Evolutionary conservation across 2,113 vertebrate genomes (phyloP).

Genomic region (Panthera uncia): DNA sequence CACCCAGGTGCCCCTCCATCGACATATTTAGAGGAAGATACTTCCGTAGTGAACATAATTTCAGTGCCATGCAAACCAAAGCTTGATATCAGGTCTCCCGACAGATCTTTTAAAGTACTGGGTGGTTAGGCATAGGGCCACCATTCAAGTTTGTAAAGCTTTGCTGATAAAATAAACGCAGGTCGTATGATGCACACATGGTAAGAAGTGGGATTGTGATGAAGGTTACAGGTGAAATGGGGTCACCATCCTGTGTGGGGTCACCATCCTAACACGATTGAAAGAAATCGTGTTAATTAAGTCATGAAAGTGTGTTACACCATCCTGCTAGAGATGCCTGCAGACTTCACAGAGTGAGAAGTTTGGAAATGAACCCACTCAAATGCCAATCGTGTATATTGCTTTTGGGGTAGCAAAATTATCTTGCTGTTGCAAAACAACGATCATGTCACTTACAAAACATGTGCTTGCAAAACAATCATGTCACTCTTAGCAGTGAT

Average conservation of each 20-base stretch:
- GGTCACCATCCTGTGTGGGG: accelerated
- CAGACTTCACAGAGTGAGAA: neutral
- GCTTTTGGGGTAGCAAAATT: neutral
- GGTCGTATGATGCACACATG: accelerated
- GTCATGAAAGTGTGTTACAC: no score
- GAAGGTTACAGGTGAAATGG: neutral
- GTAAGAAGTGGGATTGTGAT: neutral
- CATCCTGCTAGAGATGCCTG: neutral
- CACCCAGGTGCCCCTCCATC: neutral
- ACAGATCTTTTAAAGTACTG: neutral
- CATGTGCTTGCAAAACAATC: neutral
- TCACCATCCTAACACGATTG: no score
- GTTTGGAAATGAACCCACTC: neutral
- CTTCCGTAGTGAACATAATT: neutral
- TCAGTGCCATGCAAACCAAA: neutral
- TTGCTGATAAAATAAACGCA: neutral
- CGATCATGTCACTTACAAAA: no score
- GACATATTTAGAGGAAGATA: neutral
- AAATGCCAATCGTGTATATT: neutral
- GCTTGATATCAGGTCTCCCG: neutral
- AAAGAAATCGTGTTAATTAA: no score
- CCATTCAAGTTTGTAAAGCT: neutral
- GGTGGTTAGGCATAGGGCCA: neutral
- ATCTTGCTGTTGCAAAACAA: no score
- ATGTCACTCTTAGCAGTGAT: neutral